Evolutionary conservation across 1,140 invertebrate species (phyloP).

Genomic region (Drosophila ohnishii): DNA sequence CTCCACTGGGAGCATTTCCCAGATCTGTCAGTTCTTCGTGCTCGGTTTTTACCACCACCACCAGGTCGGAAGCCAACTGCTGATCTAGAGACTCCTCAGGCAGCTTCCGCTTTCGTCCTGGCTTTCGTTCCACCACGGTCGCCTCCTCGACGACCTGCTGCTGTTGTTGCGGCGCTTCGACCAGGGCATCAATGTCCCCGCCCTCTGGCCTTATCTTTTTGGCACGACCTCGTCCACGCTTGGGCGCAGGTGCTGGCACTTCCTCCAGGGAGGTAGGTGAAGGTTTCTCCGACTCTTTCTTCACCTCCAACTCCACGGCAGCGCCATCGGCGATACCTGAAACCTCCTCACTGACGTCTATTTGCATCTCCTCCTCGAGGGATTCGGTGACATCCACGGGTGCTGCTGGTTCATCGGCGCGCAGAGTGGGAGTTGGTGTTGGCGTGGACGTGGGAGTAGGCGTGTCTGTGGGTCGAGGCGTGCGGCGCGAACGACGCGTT

Average conservation of each 20-base stretch:
- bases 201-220: slow-evolving; percentile 63
- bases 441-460: slow-evolving; percentile 18
- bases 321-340: neutral
- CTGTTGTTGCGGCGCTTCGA: neutral
- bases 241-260: slow-evolving; percentile 37
- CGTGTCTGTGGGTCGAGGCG: slow-evolving; percentile 62
- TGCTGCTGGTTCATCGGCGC: slow-evolving; percentile 1
- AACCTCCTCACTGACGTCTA: neutral
- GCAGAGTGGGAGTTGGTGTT: neutral
- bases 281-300: slow-evolving; percentile 59
- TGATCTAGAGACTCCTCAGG: slow-evolving; percentile 49
- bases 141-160: slow-evolving; percentile 27
- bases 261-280: slow-evolving; percentile 3
- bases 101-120: slow-evolving; percentile 65
- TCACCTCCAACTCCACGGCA: slow-evolving; percentile 29
- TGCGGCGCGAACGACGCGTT: slow-evolving; percentile 64
- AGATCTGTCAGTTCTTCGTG: slow-evolving; percentile 36
- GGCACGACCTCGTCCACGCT: slow-evolving; percentile 74
- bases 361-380: neutral
- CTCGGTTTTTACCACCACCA: slow-evolving; percentile 59
- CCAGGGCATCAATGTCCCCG: slow-evolving; percentile 18
- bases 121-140: slow-evolving; percentile 53
- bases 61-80: neutral
- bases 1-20: slow-evolving; percentile 14
- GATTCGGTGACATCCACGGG: neutral